Evolutionary conservation across 2,888 invertebrate genomes (phyloP).

Genomic region (Dione vanillae): DNA sequence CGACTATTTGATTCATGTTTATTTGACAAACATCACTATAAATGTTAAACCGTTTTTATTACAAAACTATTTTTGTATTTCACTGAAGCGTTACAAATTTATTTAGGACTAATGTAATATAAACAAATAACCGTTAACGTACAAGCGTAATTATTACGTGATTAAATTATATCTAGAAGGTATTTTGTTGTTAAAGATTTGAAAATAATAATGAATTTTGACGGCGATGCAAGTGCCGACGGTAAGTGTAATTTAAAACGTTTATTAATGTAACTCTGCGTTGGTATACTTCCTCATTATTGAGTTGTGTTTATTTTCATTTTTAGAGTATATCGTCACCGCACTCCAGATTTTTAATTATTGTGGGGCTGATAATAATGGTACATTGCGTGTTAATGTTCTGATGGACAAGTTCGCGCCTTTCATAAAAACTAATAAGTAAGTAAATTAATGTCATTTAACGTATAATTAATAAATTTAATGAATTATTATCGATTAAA

Average conservation of each 20-base stretch:
- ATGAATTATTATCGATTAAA: neutral
- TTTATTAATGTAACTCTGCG: slow-evolving; percentile 66
- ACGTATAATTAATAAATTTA: neutral
- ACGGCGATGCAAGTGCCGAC: slow-evolving; percentile 65
- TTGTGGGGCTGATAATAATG: slow-evolving; percentile 69
- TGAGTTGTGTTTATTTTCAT: slow-evolving; percentile 54
- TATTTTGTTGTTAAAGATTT: slow-evolving; percentile 25
- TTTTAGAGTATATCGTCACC: slow-evolving; percentile 74
- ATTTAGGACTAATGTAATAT: slow-evolving; percentile 65
- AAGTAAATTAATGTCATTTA: slow-evolving; percentile 50
- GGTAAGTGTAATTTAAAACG: slow-evolving; percentile 60
- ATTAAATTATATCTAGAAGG: slow-evolving; percentile 9
- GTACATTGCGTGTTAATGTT: slow-evolving; percentile 67
- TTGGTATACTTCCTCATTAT: slow-evolving; percentile 63
- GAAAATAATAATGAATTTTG: slow-evolving; percentile 64
- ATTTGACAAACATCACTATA: slow-evolving; percentile 42
- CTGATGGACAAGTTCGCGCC: slow-evolving; percentile 78
- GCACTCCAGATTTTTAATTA: slow-evolving; percentile 77
- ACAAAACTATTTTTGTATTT: slow-evolving; percentile 66
- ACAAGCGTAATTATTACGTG: slow-evolving; percentile 52
- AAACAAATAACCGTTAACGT: slow-evolving; percentile 64
- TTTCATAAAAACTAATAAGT: slow-evolving; percentile 77
- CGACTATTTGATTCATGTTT: neutral
- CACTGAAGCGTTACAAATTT: slow-evolving; percentile 64
- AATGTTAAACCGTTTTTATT: slow-evolving; percentile 59